Percentiles rank a stretch among this genome's conserved stretches.
Conservation (phyloP, 2,113 vertebrate species). For the Ginglymostoma cirratum region DNA sequence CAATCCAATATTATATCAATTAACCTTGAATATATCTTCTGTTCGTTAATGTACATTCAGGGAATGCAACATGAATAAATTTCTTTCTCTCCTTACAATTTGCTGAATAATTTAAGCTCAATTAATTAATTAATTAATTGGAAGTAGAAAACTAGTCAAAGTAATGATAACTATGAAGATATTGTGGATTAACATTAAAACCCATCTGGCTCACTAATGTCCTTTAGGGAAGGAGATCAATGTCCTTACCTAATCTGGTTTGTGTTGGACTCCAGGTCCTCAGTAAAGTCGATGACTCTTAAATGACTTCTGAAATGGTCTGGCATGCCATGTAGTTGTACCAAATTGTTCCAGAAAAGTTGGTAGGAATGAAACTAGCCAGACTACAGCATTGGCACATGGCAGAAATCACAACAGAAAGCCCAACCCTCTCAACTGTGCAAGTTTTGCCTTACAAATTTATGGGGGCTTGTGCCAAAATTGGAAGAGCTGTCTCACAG, state of each 20-base stretch:
- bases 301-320: too few species aligned
- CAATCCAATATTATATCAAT: not conserved
- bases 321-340: too few species aligned
- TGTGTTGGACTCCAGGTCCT: too few species aligned
- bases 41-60: not conserved
- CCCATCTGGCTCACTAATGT: not conserved
- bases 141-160: not conserved
- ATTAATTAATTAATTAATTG: not conserved
- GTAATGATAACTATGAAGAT: not conserved
- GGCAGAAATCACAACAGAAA: too few species aligned
- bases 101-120: not conserved
- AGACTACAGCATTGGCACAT: too few species aligned
- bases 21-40: not conserved
- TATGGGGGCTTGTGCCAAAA: not conserved
- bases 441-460: not conserved
- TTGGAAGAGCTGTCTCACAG: not conserved
- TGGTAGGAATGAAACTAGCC: too few species aligned
- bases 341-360: too few species aligned
- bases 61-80: not conserved
- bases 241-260: not conserved
- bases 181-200: not conserved
- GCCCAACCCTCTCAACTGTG: not conserved
- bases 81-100: not conserved
- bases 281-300: too few species aligned
- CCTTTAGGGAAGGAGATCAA: not conserved